Evolutionary conservation across 2,797 vertebrate genomes (phyloP).

Genomic region (Salarias fasciatus): DNA sequence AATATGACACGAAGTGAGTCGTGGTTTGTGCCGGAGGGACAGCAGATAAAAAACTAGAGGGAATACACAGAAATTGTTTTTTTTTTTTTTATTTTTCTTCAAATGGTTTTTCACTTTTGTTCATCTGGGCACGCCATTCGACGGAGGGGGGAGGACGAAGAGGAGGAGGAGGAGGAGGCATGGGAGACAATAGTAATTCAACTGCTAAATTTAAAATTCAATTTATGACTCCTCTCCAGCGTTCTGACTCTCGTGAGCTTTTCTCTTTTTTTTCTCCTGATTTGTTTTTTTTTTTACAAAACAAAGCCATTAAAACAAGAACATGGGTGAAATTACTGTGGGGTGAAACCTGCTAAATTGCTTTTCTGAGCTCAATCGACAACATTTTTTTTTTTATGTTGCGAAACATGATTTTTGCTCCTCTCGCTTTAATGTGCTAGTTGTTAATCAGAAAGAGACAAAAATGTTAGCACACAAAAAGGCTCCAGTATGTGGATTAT

Average conservation of each 20-base stretch:
- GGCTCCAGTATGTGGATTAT: constrained; percentile 68
- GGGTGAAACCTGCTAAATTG: constrained; percentile 84
- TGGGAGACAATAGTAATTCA: constrained; percentile 77
- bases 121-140: constrained; percentile 74
- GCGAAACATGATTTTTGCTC: constrained; percentile 78
- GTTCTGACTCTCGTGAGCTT: constrained; percentile 64
- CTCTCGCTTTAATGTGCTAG: constrained; percentile 79
- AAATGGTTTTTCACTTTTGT: constrained; percentile 74
- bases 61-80: constrained; percentile 65
- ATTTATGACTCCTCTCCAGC: constrained; percentile 80
- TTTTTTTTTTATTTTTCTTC: constrained; percentile 66
- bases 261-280: constrained; percentile 5
- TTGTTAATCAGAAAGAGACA: constrained; percentile 81
- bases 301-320: constrained; percentile 83
- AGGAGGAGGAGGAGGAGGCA: constrained; percentile 39
- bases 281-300: constrained; percentile 65
- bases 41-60: constrained; percentile 61
- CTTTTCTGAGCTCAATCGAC: constrained; percentile 79
- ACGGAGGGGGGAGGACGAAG: constrained; percentile 26
- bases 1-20: constrained; percentile 70
- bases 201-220: constrained; percentile 84
- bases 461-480: constrained; percentile 69
- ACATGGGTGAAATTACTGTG: constrained; percentile 82
- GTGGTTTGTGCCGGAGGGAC: constrained; percentile 71
- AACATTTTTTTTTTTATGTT: constrained; percentile 83